Conservation (phyloP, 2,797 vertebrate species). For the Myotis myotis region DNA sequence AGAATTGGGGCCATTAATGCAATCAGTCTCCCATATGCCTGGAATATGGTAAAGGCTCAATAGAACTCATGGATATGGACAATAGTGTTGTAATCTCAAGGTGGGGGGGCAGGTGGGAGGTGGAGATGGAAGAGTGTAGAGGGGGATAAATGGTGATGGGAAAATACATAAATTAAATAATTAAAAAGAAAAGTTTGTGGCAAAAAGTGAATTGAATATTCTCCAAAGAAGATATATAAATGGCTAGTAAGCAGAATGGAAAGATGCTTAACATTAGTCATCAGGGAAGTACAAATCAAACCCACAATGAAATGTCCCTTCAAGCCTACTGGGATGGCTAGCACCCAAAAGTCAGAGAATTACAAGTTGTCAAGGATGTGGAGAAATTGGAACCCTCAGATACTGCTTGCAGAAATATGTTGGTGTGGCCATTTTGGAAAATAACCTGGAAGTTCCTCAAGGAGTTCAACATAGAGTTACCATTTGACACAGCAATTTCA, state of each 20-base stretch:
- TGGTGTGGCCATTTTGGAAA: not conserved
- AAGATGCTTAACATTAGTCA: not conserved
- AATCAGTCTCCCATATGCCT: not conserved
- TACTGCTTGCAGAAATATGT: not conserved
- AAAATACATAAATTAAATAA: not conserved
- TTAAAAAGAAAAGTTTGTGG: not conserved
- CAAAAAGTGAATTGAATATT: not conserved
- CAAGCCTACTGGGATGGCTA: not conserved
- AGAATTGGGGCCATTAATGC: not conserved
- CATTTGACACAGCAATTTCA: not conserved
- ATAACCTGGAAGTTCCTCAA: not conserved
- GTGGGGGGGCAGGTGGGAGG: not conserved
- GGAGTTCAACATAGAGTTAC: not conserved
- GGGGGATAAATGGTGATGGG: not conserved
- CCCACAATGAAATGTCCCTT: not conserved
- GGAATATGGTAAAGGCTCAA: not conserved
- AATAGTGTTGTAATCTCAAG: not conserved
- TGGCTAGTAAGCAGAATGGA: not conserved
- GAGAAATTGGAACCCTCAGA: not conserved
- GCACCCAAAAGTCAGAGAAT: not conserved
- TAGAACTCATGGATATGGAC: not conserved
- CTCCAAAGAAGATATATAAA: not conserved
- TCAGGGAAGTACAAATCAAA: conserved; percentile 15
- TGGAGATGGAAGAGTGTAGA: not conserved
- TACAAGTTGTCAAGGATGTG: not conserved